A percentile compares a stretch with the other conserved stretches of the same genome.
Conservation (phyloP, 1,140 invertebrate species). For the Ephestia elutella region DNA sequence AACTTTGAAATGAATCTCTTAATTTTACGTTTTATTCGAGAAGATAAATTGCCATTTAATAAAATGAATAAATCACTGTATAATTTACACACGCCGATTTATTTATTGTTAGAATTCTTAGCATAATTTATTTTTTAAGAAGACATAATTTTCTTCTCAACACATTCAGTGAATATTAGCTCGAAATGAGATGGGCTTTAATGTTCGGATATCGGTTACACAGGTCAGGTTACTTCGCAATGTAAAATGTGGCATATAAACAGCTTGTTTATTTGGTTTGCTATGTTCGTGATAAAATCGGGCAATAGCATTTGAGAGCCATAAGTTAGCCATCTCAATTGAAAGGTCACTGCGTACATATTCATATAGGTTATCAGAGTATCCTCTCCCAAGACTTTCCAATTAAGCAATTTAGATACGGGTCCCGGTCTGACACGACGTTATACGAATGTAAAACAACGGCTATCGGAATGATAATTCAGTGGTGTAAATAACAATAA, state of each 20-base stretch:
- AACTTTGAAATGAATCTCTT: no score
- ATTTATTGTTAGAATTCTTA: constrained; percentile 7
- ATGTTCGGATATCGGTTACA: constrained; percentile 29
- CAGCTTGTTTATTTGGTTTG: constrained; percentile 31
- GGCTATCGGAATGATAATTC: constrained; percentile 67
- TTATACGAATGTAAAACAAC: constrained; percentile 70
- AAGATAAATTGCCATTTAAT: no score
- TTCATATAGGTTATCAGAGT: constrained; percentile 44
- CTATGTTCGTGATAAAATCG: constrained; percentile 34
- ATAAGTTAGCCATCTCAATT: constrained; percentile 41
- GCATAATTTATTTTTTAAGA: not conserved
- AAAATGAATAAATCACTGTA: no score
- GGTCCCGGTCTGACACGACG: constrained; percentile 50
- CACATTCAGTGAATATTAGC: constrained; percentile 20
- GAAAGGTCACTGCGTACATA: constrained; percentile 43
- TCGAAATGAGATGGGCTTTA: constrained; percentile 22
- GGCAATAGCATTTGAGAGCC: constrained; percentile 27
- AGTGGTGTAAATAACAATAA: constrained; percentile 72
- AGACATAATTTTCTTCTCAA: constrained; percentile 13
- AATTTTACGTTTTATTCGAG: no score
- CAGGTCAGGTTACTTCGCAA: constrained; percentile 25
- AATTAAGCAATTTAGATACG: constrained; percentile 74
- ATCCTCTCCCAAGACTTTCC: constrained; percentile 55
- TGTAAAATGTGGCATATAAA: constrained; percentile 30
- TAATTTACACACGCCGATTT: constrained; percentile 18